These are phyloP conservation scores for Peromyscus maniculatus DNA, from an alignment of 2,113 vertebrate species.

Conservation along the genomic window DNA sequence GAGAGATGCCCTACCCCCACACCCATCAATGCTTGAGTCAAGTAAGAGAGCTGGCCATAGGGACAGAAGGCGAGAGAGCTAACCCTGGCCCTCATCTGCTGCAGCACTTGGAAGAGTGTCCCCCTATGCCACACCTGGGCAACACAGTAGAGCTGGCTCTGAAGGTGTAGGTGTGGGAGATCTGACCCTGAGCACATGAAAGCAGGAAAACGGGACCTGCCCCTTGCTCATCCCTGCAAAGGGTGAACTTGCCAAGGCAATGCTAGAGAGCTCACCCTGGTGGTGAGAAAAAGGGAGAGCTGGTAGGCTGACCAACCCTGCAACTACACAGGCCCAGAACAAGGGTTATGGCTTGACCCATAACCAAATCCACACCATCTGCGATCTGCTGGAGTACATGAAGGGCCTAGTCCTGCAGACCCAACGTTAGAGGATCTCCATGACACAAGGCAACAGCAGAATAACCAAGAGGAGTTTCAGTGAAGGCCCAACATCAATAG, in stretches of 20 bases:
- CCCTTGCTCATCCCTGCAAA: background rate
- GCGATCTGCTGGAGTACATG: background rate
- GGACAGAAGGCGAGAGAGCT: background rate
- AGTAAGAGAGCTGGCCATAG: no score
- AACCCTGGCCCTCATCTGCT: background rate
- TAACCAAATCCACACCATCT: background rate
- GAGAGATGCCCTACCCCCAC: no score
- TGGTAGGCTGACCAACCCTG: background rate
- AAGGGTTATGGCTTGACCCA: background rate
- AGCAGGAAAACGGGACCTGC: background rate
- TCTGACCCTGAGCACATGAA: background rate
- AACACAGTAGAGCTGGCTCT: background rate
- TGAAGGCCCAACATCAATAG: background rate
- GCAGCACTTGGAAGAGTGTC: background rate
- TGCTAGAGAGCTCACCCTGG: background rate
- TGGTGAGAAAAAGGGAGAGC: background rate
- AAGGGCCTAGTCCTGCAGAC: background rate
- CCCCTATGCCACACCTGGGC: background rate
- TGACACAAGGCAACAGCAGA: background rate
- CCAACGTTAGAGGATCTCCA: background rate
- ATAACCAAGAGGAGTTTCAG: background rate
- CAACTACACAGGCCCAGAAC: background rate
- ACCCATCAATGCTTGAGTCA: no score
- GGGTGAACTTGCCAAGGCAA: background rate
- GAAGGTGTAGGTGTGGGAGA: background rate